phyloP scores from a whole-genome alignment of 1,140 invertebrate genomes.

The Drosophila tropicalis region DNA sequence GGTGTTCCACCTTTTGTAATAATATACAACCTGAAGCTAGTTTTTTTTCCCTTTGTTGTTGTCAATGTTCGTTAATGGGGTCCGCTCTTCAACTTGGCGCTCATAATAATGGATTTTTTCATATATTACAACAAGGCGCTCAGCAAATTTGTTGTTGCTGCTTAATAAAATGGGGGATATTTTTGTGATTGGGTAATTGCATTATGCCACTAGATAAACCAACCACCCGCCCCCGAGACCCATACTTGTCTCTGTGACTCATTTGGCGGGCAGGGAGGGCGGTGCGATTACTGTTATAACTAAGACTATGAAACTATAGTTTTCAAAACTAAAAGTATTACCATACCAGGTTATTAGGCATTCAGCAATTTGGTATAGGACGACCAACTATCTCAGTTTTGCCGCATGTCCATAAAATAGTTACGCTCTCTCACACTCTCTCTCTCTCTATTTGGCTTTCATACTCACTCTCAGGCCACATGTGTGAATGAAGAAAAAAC shows the following conservation, averaged over 20 bases:
- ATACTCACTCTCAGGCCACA: constrained; percentile 1
- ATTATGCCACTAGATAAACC: constrained; percentile 42
- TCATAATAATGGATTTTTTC: constrained; percentile 80
- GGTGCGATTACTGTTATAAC: constrained; percentile 65
- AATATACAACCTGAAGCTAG: constrained; percentile 15
- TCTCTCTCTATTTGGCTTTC: background rate
- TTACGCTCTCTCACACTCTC: constrained; percentile 36
- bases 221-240: constrained; percentile 17
- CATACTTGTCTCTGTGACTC: background rate
- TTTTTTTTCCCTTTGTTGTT: background rate
- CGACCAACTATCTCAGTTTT: constrained; percentile 69
- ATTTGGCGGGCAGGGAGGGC: background rate
- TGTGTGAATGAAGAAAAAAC: constrained; percentile 39
- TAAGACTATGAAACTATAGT: constrained; percentile 80
- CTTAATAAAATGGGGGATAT: background rate
- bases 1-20: constrained; percentile 43
- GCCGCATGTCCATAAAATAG: constrained; percentile 50
- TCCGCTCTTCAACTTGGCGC: constrained; percentile 66
- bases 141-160: constrained; percentile 62
- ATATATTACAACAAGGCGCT: constrained; percentile 80
- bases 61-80: background rate
- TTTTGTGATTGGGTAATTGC: constrained; percentile 19
- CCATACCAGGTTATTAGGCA: constrained; percentile 78
- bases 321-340: constrained; percentile 83
- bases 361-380: constrained; percentile 51